These are phyloP conservation scores for Cephalopachus bancanus DNA, from an alignment of 2,797 vertebrate genomes.

Conservation along the genomic window DNA sequence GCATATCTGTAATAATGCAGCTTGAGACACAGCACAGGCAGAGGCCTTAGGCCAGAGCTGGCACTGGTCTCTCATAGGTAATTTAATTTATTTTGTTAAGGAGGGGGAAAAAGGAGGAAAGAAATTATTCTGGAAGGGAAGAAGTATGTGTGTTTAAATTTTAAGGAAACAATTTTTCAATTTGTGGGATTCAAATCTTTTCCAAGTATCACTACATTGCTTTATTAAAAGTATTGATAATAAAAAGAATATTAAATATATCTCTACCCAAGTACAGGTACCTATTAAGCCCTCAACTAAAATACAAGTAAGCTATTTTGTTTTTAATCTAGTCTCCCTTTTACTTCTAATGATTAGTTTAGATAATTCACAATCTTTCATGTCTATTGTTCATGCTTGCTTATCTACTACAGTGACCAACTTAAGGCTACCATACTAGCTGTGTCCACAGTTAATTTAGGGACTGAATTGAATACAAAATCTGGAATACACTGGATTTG, in stretches of 20 bases:
- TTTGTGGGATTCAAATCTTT: constrained; percentile 25
- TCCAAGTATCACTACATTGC: neutral
- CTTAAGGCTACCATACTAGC: neutral
- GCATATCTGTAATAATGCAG: neutral
- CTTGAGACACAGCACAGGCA: neutral
- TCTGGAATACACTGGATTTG: neutral
- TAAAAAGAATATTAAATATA: constrained; percentile 43
- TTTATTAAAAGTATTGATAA: constrained; percentile 45
- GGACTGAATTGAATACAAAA: neutral
- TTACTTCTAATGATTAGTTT: neutral
- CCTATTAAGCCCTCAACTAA: neutral
- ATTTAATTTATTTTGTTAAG: constrained; percentile 35
- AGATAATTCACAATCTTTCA: neutral
- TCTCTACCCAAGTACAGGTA: constrained; percentile 10
- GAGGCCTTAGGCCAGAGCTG: neutral
- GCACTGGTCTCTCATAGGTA: neutral
- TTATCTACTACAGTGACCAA: neutral
- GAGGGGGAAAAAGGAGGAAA: neutral
- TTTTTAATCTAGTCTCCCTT: neutral
- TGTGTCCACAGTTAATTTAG: neutral
- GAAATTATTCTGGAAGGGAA: neutral
- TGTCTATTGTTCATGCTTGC: neutral
- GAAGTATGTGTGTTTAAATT: neutral
- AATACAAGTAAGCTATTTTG: neutral
- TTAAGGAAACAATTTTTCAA: constrained; percentile 25